Base-by-base conservation (phyloP, 2,888 invertebrate genomes). In the Tetrapedia diversipes region DNA sequence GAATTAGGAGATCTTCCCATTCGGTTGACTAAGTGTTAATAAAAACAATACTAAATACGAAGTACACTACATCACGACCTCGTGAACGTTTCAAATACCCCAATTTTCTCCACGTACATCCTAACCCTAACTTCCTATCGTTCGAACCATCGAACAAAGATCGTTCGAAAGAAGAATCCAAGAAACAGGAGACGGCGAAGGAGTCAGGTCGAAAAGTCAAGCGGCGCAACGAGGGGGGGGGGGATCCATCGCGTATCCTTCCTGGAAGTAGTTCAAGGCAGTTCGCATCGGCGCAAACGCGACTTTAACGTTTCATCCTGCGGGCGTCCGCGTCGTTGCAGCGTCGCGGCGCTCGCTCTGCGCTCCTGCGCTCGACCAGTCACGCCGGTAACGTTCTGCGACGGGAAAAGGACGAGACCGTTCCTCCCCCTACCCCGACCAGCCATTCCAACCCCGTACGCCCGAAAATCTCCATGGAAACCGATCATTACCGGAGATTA, bases 401-500 rank as follows among this genome's bases (percentile, higher is more conserved):
- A 70, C 59, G 70, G 64, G 66, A 74, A 76, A 74, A 67, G 83
- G 81, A 72, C 82, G 80, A 81, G 82, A 80, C 80, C 76, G 22
- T n/a, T n/a, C 4, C 2, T 22, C 16, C 4, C 4, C 14, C 22
- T 16, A 54, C 54, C 41, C 14, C 14, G 4, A 2, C 39, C 39
- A 1, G 4, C 14, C 16, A 4, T 4, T 39, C 4, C 37, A 2
- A 19, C 27, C 16, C 14, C 7, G 6, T 43, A n/a, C n/a, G n/a
- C n/a, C n/a, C n/a, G n/a, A n/a, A n/a, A n/a, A n/a, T n/a, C n/a
- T n/a, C 86, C 80, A 86, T 85, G 82, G 81, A 81, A 74, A 86
- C 85, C 80, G 82, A 87, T 86, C 85, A 83, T 86, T 84, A 80
- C 75, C 77, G 75, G 74, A 83, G 84, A 83, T 83, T 81, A 78